Evolutionary conservation across 2,797 vertebrate species (phyloP).

Genomic region (Sylvilagus floridanus): DNA sequence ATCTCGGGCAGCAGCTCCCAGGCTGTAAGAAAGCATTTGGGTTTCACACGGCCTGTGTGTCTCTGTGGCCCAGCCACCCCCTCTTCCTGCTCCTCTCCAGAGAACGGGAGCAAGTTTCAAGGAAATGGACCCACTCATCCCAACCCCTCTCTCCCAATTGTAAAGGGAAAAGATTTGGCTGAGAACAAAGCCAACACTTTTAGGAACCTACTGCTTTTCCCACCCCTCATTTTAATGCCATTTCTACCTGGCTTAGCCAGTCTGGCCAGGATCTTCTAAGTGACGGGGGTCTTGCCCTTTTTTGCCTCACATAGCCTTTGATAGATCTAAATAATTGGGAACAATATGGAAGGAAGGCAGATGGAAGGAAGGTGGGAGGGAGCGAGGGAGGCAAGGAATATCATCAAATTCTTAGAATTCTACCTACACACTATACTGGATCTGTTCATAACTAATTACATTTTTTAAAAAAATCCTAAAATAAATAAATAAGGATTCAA

Average conservation of each 20-base stretch:
- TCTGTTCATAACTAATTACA: too few relatives aligned
- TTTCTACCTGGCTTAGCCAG: constrained; percentile 7
- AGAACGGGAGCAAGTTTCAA: background rate
- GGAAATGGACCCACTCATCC: background rate
- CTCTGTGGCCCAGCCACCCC: background rate
- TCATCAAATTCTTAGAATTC: too few relatives aligned
- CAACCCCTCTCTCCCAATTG: too few relatives aligned
- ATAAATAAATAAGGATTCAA: too few relatives aligned
- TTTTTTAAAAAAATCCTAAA: too few relatives aligned
- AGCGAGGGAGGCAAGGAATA: too few relatives aligned
- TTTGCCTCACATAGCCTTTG: background rate
- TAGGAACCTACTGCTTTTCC: background rate
- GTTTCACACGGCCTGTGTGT: rapidly evolving
- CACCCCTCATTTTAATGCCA: background rate
- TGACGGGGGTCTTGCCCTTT: background rate
- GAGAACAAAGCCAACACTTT: background rate
- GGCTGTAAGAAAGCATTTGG: rapidly evolving
- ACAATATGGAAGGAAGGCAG: background rate
- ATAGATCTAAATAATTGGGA: background rate
- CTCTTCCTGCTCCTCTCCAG: background rate
- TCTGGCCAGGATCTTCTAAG: background rate
- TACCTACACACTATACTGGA: too few relatives aligned
- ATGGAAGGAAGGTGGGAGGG: too few relatives aligned
- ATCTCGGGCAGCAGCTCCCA: background rate
- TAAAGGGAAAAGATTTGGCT: background rate